phyloP scores from a whole-genome alignment of 2,113 vertebrate species.

The Grallaria varia region DNA sequence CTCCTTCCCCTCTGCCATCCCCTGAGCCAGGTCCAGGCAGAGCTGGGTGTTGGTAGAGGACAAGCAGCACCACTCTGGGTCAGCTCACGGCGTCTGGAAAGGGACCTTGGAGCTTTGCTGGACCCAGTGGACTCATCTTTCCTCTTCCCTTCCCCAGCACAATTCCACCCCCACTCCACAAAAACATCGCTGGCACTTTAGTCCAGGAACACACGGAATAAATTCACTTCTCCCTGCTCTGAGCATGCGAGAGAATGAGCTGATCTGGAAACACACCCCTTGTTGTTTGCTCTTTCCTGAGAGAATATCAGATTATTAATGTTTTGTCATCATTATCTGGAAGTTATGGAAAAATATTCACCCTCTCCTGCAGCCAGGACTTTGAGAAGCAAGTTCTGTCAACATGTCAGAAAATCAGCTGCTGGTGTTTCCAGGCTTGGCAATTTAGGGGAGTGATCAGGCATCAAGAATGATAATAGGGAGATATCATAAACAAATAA shows the following conservation, averaged over 20 bases:
- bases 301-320: background rate
- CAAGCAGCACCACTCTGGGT: background rate
- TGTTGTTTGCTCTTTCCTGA: background rate
- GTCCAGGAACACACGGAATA: background rate
- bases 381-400: background rate
- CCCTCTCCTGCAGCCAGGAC: background rate
- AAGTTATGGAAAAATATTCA: background rate
- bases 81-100: too few relatives aligned
- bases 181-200: background rate
- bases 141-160: background rate
- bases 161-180: conserved; percentile 2
- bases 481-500: background rate
- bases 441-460: background rate
- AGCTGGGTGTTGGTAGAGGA: background rate
- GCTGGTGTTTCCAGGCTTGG: background rate
- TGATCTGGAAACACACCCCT: background rate
- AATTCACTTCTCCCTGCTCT: background rate
- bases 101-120: background rate
- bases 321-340: background rate
- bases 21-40: background rate
- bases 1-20: background rate
- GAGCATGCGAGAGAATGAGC: background rate
- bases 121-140: background rate
- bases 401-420: background rate
- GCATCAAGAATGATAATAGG: background rate